Evolutionary conservation across 2,888 invertebrate genomes (phyloP), one percentile per base, ranked within the genome.

Genomic region (Morpho achilles): DNA sequence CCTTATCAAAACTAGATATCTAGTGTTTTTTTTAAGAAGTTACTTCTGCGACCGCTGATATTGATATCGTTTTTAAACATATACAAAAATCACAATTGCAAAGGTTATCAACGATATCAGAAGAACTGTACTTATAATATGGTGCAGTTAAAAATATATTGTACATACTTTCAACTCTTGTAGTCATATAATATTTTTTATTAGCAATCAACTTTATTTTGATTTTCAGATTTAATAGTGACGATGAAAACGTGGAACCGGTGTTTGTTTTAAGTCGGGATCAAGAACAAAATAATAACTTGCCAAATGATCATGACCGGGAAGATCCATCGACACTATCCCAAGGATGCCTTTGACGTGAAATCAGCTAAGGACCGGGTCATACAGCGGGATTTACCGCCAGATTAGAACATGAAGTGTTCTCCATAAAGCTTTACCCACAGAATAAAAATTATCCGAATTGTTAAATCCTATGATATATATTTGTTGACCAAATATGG

Each of bases 171-270:
- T 32, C 32, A 32, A 32, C 32, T 32, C 16, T 32, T 5, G 32
- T 32, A 32, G 4, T 5, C 32, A 32, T 32, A 32, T 32, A 32
- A 32, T 32, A 32, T 32, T 32, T 32, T 5, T 32, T 32, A 3
- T 32, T 32, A 32, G 32, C 32, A 7, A 32, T 32, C 32, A 32
- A 32, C 32, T 5, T 32, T 5, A 32, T 32, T 32, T 32, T 16
- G 4, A 32, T 41, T 72, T 69, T 7, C 76, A 87, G 87, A 67
- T 87, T 87, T 63, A 82, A 81, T 64, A 74, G 71, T 54, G 81
- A 82, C 2, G 87, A 87, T 50, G 88, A 87, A 63, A 80, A 79
- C 54, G 81, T 87, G 8, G 84, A 87, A 62, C 87, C 88, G 16
- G 80, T 80, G 7, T 82, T 84, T 62, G 79, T 82, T 50, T 66